Evolutionary conservation across 2,797 vertebrate genomes (phyloP).

Genomic region (Microctenopoma stevenorrisi): DNA sequence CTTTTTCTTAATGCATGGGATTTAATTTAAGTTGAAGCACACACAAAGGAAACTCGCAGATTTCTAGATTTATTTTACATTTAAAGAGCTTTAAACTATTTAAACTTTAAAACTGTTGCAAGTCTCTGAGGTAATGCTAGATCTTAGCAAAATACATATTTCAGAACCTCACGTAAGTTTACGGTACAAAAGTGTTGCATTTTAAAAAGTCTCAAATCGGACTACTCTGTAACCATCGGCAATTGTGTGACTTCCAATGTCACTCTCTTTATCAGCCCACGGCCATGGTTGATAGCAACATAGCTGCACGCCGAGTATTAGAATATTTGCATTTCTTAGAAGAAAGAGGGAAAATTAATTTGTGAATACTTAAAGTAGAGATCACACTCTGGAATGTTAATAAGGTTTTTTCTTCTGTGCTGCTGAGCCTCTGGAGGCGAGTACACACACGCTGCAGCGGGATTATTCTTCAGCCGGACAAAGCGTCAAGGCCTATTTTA

Average conservation of each 20-base stretch:
- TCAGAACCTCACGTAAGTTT: neutral
- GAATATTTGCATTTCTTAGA: constrained; percentile 76
- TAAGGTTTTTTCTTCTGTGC: constrained; percentile 52
- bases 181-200: neutral
- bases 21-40: neutral
- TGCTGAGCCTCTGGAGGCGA: constrained; percentile 47
- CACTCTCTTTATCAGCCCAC: constrained; percentile 31
- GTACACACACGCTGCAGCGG: constrained; percentile 6
- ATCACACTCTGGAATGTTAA: constrained; percentile 71
- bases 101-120: neutral
- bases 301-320: constrained; percentile 39
- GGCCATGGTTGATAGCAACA: constrained; percentile 28
- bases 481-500: constrained; percentile 11
- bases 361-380: constrained; percentile 77
- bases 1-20: neutral
- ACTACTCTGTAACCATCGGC: neutral
- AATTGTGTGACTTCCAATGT: constrained; percentile 28
- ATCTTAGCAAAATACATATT: neutral
- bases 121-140: neutral
- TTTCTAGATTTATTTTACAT: neutral
- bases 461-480: constrained; percentile 6
- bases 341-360: constrained; percentile 75
- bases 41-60: neutral
- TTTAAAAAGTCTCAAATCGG: neutral
- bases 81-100: neutral